phyloP scores from a whole-genome alignment of 2,797 vertebrate genomes.

The Myotis daubentonii region DNA sequence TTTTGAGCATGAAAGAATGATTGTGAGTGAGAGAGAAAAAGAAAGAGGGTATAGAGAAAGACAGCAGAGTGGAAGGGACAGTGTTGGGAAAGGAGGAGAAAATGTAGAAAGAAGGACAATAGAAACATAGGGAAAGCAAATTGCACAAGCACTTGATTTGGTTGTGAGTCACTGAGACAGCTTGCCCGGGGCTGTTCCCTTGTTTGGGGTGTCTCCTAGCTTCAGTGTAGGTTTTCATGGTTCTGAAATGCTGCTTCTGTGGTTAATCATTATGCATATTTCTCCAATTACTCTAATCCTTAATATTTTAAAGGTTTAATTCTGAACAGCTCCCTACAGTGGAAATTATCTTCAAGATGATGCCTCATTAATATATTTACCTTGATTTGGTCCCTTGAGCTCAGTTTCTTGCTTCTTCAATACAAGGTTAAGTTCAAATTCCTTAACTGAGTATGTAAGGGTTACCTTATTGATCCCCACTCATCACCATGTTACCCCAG shows the following conservation, averaged over 20 bases:
- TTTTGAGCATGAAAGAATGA: background rate
- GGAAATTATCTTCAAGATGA: background rate
- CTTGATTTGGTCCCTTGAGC: background rate
- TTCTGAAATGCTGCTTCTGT: background rate
- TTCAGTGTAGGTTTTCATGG: background rate
- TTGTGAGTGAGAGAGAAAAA: too few species aligned
- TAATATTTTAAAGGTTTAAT: background rate
- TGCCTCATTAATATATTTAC: background rate
- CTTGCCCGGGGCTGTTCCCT: background rate
- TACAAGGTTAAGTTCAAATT: background rate
- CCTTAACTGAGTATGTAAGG: background rate
- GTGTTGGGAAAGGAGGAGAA: background rate
- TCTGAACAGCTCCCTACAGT: background rate
- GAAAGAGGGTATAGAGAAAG: background rate
- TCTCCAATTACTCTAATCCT: background rate
- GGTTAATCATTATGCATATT: background rate
- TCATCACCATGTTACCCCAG: background rate
- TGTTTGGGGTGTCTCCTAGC: background rate
- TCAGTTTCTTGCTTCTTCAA: background rate
- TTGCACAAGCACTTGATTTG: background rate
- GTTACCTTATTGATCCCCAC: background rate
- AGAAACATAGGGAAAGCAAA: background rate
- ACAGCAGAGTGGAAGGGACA: background rate
- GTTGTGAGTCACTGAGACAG: background rate
- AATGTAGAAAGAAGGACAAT: background rate